Conservation (phyloP, 2,888 invertebrate species). For the Catocala nupta region DNA sequence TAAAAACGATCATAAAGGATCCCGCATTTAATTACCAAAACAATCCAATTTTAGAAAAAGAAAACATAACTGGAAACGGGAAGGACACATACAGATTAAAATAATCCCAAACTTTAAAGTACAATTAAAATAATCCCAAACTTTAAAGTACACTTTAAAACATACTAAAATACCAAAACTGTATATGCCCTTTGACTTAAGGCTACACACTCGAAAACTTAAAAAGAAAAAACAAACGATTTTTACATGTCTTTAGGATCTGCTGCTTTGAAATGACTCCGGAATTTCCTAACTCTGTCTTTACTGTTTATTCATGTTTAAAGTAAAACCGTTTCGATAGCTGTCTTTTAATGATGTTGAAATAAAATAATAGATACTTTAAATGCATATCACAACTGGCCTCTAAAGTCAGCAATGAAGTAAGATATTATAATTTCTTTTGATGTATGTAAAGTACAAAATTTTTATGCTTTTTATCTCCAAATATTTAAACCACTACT, state of each 20-base stretch:
- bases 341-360: slow-evolving; percentile 63
- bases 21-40: slow-evolving; percentile 61
- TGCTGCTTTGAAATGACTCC: slow-evolving; percentile 77
- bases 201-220: slow-evolving; percentile 73
- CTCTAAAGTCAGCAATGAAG: slow-evolving; percentile 51
- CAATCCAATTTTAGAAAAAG: slow-evolving; percentile 64
- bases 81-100: slow-evolving; percentile 34
- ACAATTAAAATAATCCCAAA: too few relatives aligned
- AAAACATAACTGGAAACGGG: slow-evolving; percentile 38
- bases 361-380: slow-evolving; percentile 51
- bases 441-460: slow-evolving; percentile 77
- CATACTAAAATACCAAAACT: slow-evolving; percentile 43
- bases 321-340: slow-evolving; percentile 49
- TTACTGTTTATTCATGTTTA: slow-evolving; percentile 27
- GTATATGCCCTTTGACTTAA: slow-evolving; percentile 56
- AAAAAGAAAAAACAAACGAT: slow-evolving; percentile 70
- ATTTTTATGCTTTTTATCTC: slow-evolving; percentile 54
- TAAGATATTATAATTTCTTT: slow-evolving; percentile 38
- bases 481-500: slow-evolving; percentile 64
- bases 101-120: neutral
- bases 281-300: slow-evolving; percentile 39
- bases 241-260: slow-evolving; percentile 80
- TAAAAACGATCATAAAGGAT: slow-evolving; percentile 63
- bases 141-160: slow-evolving; percentile 18
- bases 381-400: slow-evolving; percentile 77